A percentile compares a stretch with the other conserved stretches of the same genome.
Evolutionary conservation across 2,797 vertebrate species (phyloP).

Genomic region (Gadopsis marmoratus): DNA sequence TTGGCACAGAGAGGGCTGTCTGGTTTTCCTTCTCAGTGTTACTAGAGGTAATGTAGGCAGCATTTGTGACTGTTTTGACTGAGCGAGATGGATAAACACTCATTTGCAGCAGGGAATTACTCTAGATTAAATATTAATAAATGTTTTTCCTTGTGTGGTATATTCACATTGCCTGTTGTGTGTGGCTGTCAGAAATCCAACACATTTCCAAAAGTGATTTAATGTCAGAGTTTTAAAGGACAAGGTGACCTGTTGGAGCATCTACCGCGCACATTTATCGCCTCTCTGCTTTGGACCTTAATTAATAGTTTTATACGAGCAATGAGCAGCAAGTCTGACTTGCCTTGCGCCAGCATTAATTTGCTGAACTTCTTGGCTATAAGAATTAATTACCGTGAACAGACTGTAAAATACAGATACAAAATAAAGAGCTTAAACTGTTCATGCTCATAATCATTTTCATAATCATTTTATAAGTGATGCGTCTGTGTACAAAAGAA

Average conservation of each 20-base stretch:
- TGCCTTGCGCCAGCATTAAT: slow-evolving; percentile 67
- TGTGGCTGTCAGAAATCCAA: slow-evolving; percentile 37
- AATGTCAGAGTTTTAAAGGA: slow-evolving; percentile 59
- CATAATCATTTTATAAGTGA: slow-evolving; percentile 48
- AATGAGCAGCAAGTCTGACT: slow-evolving; percentile 60
- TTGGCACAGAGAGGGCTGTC: slow-evolving; percentile 65
- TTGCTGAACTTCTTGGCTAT: slow-evolving; percentile 68
- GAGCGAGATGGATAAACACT: slow-evolving; percentile 60
- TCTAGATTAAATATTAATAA: slow-evolving; percentile 64
- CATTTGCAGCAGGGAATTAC: slow-evolving; percentile 53
- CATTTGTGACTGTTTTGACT: slow-evolving; percentile 58
- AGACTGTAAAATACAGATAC: slow-evolving; percentile 65
- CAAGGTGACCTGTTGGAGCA: slow-evolving; percentile 53
- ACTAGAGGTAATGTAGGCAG: slow-evolving; percentile 57
- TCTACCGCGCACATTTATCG: slow-evolving; percentile 38
- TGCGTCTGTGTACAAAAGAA: slow-evolving; percentile 24
- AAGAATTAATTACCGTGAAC: slow-evolving; percentile 71
- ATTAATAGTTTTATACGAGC: slow-evolving; percentile 72
- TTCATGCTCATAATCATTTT: slow-evolving; percentile 53
- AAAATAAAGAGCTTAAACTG: slow-evolving; percentile 68
- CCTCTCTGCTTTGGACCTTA: slow-evolving; percentile 67
- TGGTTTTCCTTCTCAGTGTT: slow-evolving; percentile 50
- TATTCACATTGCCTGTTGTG: slow-evolving; percentile 38
- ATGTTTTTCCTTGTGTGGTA: slow-evolving; percentile 37
- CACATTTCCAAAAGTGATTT: slow-evolving; percentile 53